Evolutionary conservation across 1,140 invertebrate genomes (phyloP).

Genomic region (Drosophila kohkoa): DNA sequence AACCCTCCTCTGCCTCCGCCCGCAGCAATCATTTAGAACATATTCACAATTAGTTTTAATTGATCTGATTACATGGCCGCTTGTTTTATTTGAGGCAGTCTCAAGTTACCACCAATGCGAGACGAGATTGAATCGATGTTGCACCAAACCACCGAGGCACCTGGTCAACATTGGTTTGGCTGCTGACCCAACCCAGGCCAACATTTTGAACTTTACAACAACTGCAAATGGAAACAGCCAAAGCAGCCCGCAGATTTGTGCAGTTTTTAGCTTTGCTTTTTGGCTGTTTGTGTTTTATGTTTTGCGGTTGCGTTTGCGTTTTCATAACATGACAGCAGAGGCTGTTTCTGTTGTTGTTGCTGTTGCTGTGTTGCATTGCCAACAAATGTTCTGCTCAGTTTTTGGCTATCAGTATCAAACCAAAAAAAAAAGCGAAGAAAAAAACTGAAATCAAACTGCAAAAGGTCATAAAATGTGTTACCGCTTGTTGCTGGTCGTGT

Average conservation of each 20-base stretch:
- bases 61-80: constrained; percentile 67
- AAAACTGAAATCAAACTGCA: constrained; percentile 48
- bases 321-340: constrained; percentile 71
- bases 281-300: constrained; percentile 9
- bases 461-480: constrained; percentile 81
- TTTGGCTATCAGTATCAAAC: constrained; percentile 75
- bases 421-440: background rate
- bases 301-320: constrained; percentile 65
- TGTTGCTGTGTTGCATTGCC: constrained; percentile 29
- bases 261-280: constrained; percentile 43
- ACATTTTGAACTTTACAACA: constrained; percentile 62
- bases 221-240: constrained; percentile 56
- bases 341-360: constrained; percentile 17
- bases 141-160: constrained; percentile 50
- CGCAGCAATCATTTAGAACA: constrained; percentile 20
- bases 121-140: constrained; percentile 64
- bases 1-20: background rate
- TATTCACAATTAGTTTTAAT: constrained; percentile 64
- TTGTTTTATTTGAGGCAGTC: constrained; percentile 34
- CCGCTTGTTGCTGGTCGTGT: constrained; percentile 74
- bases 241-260: constrained; percentile 63
- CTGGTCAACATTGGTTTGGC: constrained; percentile 66
- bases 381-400: constrained; percentile 58
- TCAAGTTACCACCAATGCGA: constrained; percentile 49
- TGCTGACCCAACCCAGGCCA: constrained; percentile 73